phyloP scores from a whole-genome alignment of 1,140 invertebrate species.

The Macrostomum lignano region DNA sequence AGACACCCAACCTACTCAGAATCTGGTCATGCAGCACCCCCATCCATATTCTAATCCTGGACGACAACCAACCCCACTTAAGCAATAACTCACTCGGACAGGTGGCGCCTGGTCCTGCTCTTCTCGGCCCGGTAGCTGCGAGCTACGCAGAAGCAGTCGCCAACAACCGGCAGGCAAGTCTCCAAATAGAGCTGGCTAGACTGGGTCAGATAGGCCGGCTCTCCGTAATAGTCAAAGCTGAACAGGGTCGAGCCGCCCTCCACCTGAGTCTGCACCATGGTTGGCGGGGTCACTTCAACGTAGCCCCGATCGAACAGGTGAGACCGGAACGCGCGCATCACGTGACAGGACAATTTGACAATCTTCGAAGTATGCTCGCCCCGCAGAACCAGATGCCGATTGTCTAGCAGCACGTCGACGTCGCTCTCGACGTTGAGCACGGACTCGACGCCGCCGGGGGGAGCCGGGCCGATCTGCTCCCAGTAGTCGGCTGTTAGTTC shows the following conservation, averaged over 20 bases:
- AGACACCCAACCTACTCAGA: too few relatives aligned
- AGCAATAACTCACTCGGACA: too few relatives aligned
- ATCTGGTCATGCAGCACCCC: too few relatives aligned
- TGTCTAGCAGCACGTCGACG: constrained; percentile 83
- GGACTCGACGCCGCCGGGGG: constrained; percentile 79
- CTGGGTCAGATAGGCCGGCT: constrained; percentile 72
- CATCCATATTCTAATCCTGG: too few relatives aligned
- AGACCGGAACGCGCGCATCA: constrained; percentile 64
- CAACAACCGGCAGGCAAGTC: constrained; percentile 67
- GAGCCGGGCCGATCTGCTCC: constrained; percentile 60
- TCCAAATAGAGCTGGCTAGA: constrained; percentile 95
- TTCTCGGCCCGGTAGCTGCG: constrained; percentile 82
- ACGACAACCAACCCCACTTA: too few relatives aligned
- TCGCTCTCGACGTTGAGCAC: constrained; percentile 87
- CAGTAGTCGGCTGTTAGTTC: constrained; percentile 78
- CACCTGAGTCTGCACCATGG: constrained; percentile 58
- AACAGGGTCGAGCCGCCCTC: constrained; percentile 95
- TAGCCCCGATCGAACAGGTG: constrained; percentile 62
- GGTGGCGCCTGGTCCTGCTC: constrained; percentile 71
- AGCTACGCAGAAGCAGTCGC: constrained; percentile 83
- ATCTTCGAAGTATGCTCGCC: constrained; percentile 86
- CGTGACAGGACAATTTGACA: constrained; percentile 53
- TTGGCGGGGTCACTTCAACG: constrained; percentile 65
- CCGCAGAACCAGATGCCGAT: constrained; percentile 57
- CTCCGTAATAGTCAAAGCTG: constrained; percentile 73